Evolutionary conservation across 2,797 vertebrate genomes (phyloP).

Genomic region (Propithecus deckenii): DNA sequence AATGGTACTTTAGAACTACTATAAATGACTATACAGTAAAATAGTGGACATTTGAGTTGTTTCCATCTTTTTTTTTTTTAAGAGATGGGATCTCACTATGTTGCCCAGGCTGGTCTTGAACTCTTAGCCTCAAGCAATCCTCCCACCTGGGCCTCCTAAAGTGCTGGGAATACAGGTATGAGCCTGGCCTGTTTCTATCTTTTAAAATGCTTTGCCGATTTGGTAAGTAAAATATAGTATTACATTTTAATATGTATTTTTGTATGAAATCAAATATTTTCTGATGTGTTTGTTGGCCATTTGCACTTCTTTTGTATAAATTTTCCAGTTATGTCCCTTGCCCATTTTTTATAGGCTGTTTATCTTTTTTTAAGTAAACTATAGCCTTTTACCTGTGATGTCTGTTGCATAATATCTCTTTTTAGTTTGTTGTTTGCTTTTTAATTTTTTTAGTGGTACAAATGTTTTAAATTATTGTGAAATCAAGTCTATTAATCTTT

Average conservation of each 20-base stretch:
- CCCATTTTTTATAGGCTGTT: not conserved
- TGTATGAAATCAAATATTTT: conserved; percentile 34
- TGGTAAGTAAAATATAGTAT: not conserved
- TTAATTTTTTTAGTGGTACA: not conserved
- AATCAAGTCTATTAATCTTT: not conserved
- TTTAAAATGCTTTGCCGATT: not conserved
- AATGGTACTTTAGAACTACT: not conserved
- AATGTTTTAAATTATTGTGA: not conserved
- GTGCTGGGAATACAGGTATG: not conserved
- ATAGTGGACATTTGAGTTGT: not conserved
- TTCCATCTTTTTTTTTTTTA: not conserved
- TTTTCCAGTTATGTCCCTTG: not conserved
- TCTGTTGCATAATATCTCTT: not conserved
- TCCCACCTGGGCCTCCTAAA: not conserved
- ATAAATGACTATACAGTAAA: not conserved
- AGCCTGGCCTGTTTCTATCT: not conserved
- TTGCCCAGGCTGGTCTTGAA: not conserved
- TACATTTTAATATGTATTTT: conserved; percentile 3
- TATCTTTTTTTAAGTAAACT: not conserved
- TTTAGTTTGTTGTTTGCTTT: conserved; percentile 10
- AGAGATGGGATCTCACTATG: not conserved
- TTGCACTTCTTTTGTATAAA: conserved; percentile 4
- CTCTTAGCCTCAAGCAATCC: not conserved
- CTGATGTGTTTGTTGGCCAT: not conserved
- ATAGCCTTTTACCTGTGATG: not conserved